These are phyloP conservation scores for Ochropacha duplaris DNA, from an alignment of 2,888 invertebrate genomes.

Conservation along the genomic window DNA sequence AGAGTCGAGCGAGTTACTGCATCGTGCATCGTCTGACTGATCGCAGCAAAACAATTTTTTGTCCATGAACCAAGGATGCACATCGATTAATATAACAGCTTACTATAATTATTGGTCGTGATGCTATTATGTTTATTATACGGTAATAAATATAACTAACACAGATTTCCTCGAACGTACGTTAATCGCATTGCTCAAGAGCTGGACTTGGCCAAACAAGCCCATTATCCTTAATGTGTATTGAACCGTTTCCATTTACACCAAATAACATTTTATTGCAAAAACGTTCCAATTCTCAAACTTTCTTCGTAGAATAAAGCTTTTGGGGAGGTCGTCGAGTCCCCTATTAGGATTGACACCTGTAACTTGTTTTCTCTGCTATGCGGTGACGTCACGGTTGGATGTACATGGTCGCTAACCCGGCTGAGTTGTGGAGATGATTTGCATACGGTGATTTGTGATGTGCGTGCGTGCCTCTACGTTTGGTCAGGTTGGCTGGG, in stretches of 20 bases:
- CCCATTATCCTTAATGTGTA: background rate
- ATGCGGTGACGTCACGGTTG: conserved; percentile 71
- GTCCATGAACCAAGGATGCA: conserved; percentile 12
- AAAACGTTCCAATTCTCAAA: background rate
- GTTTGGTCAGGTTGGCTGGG: conserved; percentile 62
- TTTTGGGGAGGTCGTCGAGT: conserved; percentile 54
- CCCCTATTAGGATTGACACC: conserved; percentile 55
- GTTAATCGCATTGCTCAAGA: background rate
- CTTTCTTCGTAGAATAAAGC: conserved; percentile 11
- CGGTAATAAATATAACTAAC: background rate
- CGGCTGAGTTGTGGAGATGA: conserved; percentile 52
- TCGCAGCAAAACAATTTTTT: conserved; percentile 37
- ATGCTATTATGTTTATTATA: background rate
- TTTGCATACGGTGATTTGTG: conserved; percentile 50
- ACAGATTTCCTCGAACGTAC: background rate
- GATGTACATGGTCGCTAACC: conserved; percentile 52
- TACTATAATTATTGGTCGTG: background rate
- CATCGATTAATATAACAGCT: background rate
- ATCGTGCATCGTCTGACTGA: conserved; percentile 14
- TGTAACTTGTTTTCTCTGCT: conserved; percentile 70
- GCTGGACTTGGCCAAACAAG: background rate
- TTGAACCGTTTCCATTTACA: background rate
- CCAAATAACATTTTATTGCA: background rate
- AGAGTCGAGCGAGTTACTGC: background rate
- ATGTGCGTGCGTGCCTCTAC: conserved; percentile 46